These are phyloP conservation scores for Myrmecophaga tridactyla DNA, from an alignment of 2,113 vertebrate species.

Conservation along the genomic window DNA sequence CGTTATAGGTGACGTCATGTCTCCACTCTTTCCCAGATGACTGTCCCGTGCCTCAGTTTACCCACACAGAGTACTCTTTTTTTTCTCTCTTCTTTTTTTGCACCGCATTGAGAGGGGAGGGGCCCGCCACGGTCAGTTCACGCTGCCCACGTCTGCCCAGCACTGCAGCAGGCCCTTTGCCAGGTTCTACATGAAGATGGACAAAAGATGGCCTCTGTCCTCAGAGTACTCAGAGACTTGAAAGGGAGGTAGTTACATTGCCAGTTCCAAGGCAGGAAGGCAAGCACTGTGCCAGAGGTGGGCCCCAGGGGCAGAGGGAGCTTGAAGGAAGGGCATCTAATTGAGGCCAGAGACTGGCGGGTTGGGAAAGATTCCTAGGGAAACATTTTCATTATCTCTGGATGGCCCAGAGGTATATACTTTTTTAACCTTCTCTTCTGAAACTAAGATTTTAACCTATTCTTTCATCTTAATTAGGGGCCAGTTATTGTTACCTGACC, in stretches of 20 bases:
- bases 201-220: background rate
- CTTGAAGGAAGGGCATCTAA: background rate
- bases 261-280: background rate
- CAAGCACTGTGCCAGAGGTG: background rate
- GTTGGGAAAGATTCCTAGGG: background rate
- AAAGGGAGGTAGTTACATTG: background rate
- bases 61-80: background rate
- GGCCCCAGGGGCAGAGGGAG: background rate
- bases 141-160: background rate
- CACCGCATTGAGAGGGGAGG: background rate
- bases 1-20: background rate
- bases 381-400: conserved; percentile 16
- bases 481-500: conserved; percentile 48
- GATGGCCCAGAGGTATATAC: background rate
- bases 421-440: background rate
- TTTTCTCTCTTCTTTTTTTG: background rate
- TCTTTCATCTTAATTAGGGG: conserved; percentile 47
- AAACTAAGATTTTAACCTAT: conserved; percentile 40
- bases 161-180: background rate
- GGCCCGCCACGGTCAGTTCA: background rate
- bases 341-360: background rate
- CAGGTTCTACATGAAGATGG: background rate
- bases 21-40: background rate
- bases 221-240: background rate
- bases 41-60: background rate